These are phyloP conservation scores for Gambusia affinis DNA, from an alignment of 2,113 vertebrate genomes.

Conservation along the genomic window DNA sequence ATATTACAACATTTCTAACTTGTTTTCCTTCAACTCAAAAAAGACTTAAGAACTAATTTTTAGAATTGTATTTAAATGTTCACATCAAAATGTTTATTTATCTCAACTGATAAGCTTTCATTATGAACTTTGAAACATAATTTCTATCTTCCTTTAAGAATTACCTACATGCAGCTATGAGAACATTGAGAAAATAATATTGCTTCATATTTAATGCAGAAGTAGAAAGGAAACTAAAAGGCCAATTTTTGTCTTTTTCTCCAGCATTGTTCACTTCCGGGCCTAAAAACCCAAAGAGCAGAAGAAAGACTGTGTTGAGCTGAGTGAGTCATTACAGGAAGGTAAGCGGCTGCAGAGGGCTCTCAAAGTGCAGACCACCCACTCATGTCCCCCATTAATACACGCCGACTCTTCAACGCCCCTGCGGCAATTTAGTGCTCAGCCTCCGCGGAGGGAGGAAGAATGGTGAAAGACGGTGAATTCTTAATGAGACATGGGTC, in stretches of 20 bases:
- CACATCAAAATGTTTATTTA: neutral
- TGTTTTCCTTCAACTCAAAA: too few species aligned
- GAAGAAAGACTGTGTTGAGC: slow-evolving; percentile 24
- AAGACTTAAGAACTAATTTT: too few species aligned
- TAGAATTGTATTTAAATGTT: neutral
- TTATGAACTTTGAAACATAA: neutral
- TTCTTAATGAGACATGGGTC: slow-evolving; percentile 70
- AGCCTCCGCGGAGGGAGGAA: slow-evolving; percentile 30
- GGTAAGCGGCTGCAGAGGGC: slow-evolving; percentile 44
- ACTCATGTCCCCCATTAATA: slow-evolving; percentile 62
- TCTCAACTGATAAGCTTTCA: neutral
- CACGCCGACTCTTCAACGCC: slow-evolving; percentile 42
- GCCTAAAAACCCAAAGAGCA: slow-evolving; percentile 14
- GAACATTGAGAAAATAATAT: slow-evolving; percentile 5
- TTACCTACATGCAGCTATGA: neutral
- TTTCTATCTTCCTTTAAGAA: neutral
- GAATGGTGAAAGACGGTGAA: slow-evolving; percentile 43
- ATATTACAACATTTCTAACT: too few species aligned
- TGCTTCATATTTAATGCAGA: neutral
- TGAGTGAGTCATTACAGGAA: slow-evolving; percentile 48
- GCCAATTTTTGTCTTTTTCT: slow-evolving; percentile 3
- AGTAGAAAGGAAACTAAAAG: slow-evolving; percentile 8
- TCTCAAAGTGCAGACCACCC: slow-evolving; percentile 55
- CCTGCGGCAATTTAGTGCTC: slow-evolving; percentile 58
- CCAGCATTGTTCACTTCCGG: slow-evolving; percentile 22